phyloP scores from a whole-genome alignment of 2,888 invertebrate genomes.

The Conistra vaccinii region DNA sequence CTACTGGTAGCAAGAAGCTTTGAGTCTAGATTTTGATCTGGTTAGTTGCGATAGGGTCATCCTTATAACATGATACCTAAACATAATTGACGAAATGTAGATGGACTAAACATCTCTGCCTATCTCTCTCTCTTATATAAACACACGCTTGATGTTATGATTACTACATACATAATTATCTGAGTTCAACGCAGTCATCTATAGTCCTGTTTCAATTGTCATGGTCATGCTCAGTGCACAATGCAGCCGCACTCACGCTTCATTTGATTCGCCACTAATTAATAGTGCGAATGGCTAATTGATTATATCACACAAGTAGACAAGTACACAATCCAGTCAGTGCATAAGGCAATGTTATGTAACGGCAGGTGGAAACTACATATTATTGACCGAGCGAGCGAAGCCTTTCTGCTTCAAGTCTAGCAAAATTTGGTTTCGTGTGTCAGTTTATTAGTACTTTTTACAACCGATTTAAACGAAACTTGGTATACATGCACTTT shows the following conservation, averaged over 20 bases:
- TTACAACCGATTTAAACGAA: too few species aligned
- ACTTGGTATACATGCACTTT: too few species aligned
- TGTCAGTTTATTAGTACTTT: too few species aligned
- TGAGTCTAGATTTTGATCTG: too few species aligned
- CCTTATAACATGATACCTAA: neutral
- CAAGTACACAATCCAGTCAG: conserved; percentile 30
- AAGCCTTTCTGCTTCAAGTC: too few species aligned
- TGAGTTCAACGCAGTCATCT: neutral
- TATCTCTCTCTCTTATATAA: neutral
- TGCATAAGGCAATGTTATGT: neutral
- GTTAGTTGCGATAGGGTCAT: neutral
- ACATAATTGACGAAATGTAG: neutral
- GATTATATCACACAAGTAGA: conserved; percentile 14
- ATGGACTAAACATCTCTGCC: neutral
- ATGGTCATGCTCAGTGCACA: conserved; percentile 9
- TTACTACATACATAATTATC: neutral
- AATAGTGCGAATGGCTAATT: conserved; percentile 39
- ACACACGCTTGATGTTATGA: neutral
- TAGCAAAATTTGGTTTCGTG: too few species aligned
- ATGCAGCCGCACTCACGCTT: conserved; percentile 27
- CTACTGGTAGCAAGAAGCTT: neutral
- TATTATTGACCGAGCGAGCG: too few species aligned
- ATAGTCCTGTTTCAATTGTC: neutral
- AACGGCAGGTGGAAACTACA: neutral
- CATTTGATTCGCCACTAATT: conserved; percentile 40